These are phyloP conservation scores for Ypsolopha scabrella DNA, from an alignment of 2,888 invertebrate species.

Conservation along the genomic window DNA sequence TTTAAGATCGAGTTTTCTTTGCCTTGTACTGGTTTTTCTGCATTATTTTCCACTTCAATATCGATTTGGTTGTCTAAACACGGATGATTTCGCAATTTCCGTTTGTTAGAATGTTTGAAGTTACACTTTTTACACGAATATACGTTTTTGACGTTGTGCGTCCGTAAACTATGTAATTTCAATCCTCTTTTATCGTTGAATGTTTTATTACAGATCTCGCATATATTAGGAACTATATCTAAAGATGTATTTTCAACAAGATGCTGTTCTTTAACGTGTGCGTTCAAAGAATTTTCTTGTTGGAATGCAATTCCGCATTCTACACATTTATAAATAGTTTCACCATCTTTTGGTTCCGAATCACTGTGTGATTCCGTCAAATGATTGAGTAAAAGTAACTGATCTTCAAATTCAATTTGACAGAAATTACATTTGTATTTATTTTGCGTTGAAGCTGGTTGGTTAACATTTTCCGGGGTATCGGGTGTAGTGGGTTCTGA, in stretches of 20 bases:
- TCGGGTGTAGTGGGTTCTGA: too few species aligned
- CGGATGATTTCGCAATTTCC: not conserved
- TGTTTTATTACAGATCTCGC: not conserved
- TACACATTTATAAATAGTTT: not conserved
- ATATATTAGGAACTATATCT: not conserved
- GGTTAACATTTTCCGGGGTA: too few species aligned
- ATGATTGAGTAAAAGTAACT: not conserved
- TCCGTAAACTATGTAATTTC: not conserved
- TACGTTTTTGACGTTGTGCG: not conserved
- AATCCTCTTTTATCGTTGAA: not conserved
- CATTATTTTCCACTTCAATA: not conserved
- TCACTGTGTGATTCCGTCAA: not conserved
- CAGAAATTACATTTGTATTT: conserved; percentile 1
- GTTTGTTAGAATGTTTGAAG: not conserved
- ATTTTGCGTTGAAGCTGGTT: too few species aligned
- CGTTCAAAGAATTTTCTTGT: not conserved
- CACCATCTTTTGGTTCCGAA: not conserved
- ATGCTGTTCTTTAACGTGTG: not conserved
- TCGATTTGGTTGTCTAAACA: not conserved
- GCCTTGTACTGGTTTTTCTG: not conserved
- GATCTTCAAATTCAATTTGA: not conserved
- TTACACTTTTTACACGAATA: not conserved
- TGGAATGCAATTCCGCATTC: not conserved
- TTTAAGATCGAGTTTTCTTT: not conserved
- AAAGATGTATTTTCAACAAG: not conserved